Percentiles rank a stretch among this genome's conserved stretches.
Conservation (phyloP, 2,113 vertebrate genomes). For the Serinus canaria region DNA sequence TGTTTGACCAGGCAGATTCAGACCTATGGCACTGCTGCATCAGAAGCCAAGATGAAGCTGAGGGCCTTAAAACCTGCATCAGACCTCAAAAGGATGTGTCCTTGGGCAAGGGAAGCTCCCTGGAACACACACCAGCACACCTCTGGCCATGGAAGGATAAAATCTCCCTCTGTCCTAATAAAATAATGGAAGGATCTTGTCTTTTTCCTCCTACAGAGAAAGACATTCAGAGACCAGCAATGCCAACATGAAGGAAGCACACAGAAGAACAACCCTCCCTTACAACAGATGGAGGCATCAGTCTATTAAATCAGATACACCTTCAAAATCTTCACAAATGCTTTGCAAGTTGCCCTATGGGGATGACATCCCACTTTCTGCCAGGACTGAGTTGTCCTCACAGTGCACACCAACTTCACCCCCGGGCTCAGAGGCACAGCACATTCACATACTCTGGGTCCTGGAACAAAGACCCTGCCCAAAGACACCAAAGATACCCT, state of each 20-base stretch:
- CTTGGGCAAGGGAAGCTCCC: background rate
- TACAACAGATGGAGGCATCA: background rate
- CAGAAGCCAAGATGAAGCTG: background rate
- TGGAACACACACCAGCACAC: background rate
- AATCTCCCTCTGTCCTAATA: background rate
- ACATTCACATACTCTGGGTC: fast-evolving
- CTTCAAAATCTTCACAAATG: background rate
- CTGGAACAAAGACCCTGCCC: background rate
- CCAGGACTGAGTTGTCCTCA: background rate
- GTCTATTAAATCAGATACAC: background rate
- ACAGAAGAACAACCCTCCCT: background rate
- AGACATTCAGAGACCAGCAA: background rate
- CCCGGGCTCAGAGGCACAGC: background rate
- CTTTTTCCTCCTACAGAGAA: background rate
- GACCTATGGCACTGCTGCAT: background rate
- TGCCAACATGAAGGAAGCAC: background rate
- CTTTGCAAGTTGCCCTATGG: background rate
- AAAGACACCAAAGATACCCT: background rate
- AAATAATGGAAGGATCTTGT: background rate
- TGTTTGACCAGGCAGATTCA: background rate
- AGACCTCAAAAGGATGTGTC: background rate
- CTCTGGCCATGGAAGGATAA: background rate
- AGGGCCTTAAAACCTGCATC: background rate
- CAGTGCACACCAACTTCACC: background rate
- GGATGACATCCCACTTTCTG: background rate